Evolutionary conservation across 2,888 invertebrate genomes (phyloP).

Genomic region (Caenorhabditis angaria): DNA sequence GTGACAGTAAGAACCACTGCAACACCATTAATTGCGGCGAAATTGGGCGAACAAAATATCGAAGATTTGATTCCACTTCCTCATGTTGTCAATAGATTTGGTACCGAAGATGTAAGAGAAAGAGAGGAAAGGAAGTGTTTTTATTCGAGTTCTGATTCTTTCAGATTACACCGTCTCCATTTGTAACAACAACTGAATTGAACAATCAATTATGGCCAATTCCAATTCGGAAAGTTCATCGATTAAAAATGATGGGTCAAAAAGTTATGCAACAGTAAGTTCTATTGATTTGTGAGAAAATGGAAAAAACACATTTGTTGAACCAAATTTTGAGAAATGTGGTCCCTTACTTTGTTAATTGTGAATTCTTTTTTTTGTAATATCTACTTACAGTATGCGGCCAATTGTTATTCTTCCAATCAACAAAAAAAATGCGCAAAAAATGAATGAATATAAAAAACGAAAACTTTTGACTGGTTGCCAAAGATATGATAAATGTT

Average conservation of each 20-base stretch:
- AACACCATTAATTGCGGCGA: constrained; percentile 28
- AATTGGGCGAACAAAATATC: constrained; percentile 28
- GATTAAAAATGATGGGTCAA: constrained; percentile 34
- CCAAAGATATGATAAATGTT: constrained; percentile 35
- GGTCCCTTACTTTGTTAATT: too few species aligned
- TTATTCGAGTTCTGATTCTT: not conserved
- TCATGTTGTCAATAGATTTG: constrained; percentile 19
- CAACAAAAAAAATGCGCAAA: constrained; percentile 27
- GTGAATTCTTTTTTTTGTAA: too few species aligned
- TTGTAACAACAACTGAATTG: constrained; percentile 27
- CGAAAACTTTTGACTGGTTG: constrained; percentile 24
- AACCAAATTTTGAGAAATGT: too few species aligned
- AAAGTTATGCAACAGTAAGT: constrained; percentile 30
- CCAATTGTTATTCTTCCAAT: constrained; percentile 37
- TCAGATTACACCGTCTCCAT: constrained; percentile 36
- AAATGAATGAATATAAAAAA: constrained; percentile 30
- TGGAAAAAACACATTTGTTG: too few species aligned
- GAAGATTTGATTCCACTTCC: constrained; percentile 37
- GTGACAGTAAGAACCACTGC: constrained; percentile 27
- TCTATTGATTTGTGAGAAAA: not conserved
- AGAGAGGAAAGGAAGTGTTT: constrained; percentile 6
- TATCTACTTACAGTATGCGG: constrained; percentile 23
- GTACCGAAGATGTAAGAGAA: constrained; percentile 11
- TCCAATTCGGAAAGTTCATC: constrained; percentile 22
- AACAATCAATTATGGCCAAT: constrained; percentile 40